phyloP scores from a whole-genome alignment of 2,113 vertebrate genomes.

The Pluvialis apricaria region DNA sequence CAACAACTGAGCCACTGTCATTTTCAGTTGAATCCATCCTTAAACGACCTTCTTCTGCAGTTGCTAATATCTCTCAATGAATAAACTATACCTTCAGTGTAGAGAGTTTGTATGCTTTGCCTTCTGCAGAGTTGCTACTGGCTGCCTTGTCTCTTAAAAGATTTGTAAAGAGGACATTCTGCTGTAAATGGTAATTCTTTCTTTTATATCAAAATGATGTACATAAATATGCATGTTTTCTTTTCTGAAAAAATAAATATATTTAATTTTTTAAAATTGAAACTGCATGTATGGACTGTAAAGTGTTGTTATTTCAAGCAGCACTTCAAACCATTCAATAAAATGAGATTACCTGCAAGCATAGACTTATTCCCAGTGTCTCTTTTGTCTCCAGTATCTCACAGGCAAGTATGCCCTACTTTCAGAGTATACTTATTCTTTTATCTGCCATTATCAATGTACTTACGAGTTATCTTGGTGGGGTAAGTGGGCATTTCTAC shows the following conservation, averaged over 20 bases:
- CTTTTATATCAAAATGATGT: constrained; percentile 14
- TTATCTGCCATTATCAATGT: neutral
- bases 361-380: neutral
- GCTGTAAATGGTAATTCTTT: constrained; percentile 53
- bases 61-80: constrained; percentile 82
- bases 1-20: constrained; percentile 82
- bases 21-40: constrained; percentile 98
- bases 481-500: neutral
- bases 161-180: constrained; percentile 48
- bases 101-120: constrained; percentile 27
- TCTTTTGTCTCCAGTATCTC: neutral
- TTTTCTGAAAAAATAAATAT: constrained; percentile 34
- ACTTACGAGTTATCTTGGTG: neutral
- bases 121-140: neutral
- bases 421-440: neutral
- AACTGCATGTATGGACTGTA: constrained; percentile 39
- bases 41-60: constrained; percentile 82
- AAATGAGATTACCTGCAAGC: constrained; percentile 24
- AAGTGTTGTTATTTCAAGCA: constrained; percentile 35
- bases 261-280: constrained; percentile 59
- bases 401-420: neutral
- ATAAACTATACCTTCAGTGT: neutral
- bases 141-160: neutral
- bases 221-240: constrained; percentile 68
- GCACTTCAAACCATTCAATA: constrained; percentile 51